phyloP scores from a whole-genome alignment of 2,797 vertebrate genomes.

The Labeo calbasu region DNA sequence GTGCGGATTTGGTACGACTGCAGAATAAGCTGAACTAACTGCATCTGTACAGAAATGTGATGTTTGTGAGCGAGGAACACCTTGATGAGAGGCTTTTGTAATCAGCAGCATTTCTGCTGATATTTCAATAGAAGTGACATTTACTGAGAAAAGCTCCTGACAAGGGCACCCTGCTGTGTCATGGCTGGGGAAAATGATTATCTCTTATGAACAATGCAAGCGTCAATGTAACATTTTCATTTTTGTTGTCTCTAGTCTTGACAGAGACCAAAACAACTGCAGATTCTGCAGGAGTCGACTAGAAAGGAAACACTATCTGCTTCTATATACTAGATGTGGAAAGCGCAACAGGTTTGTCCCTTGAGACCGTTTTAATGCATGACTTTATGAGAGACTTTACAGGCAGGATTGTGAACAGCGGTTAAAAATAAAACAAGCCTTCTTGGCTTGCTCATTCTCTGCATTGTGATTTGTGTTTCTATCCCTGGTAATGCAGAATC shows the following conservation, averaged over 20 bases:
- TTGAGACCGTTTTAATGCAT: slow-evolving; percentile 11
- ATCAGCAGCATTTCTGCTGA: slow-evolving; percentile 50
- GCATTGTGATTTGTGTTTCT: slow-evolving; percentile 26
- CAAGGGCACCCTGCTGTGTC: slow-evolving; percentile 36
- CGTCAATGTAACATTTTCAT: background rate
- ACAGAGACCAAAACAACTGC: slow-evolving; percentile 2
- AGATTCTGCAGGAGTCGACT: background rate
- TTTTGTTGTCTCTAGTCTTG: slow-evolving; percentile 17
- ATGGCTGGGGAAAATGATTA: slow-evolving; percentile 4
- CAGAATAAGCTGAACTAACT: slow-evolving; percentile 31
- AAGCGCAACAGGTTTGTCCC: background rate
- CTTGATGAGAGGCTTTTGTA: slow-evolving; percentile 37
- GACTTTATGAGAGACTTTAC: background rate
- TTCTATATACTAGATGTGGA: background rate
- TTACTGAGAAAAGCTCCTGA: slow-evolving; percentile 47
- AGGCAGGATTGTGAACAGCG: slow-evolving; percentile 4
- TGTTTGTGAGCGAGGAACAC: background rate
- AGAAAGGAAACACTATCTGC: background rate
- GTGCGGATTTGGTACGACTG: background rate
- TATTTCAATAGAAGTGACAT: slow-evolving; percentile 56
- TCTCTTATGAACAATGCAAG: slow-evolving; percentile 24
- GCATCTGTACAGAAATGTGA: slow-evolving; percentile 25
- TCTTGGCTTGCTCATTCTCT: slow-evolving; percentile 32
- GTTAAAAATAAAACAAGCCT: slow-evolving; percentile 30
- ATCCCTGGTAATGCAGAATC: slow-evolving; percentile 25